Percentiles rank a stretch among this genome's conserved stretches.
Conservation (phyloP, 2,113 vertebrate genomes). For the Tinamus guttatus region DNA sequence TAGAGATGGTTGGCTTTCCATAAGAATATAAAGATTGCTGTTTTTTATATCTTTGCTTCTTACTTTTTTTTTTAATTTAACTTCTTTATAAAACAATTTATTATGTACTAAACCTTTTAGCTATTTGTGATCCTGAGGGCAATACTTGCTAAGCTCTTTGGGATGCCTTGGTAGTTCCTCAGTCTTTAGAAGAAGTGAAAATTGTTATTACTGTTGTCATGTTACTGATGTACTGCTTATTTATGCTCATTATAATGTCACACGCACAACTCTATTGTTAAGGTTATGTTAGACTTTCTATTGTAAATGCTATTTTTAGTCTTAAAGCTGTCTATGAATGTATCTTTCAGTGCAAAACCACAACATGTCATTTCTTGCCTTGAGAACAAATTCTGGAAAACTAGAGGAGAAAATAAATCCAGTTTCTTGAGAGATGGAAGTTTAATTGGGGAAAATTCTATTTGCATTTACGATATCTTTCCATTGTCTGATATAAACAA, state of each 20-base stretch:
- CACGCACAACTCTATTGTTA: neutral
- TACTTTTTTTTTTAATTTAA: neutral
- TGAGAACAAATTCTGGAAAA: neutral
- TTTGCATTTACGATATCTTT: neutral
- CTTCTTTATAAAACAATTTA: neutral
- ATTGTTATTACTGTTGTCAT: conserved; percentile 17
- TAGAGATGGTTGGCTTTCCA: neutral
- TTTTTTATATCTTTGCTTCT: neutral
- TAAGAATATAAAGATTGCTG: neutral
- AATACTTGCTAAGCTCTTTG: neutral
- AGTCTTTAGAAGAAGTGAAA: neutral
- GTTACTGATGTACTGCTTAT: neutral
- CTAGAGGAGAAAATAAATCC: neutral
- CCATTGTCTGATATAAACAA: neutral
- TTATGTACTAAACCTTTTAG: conserved; percentile 27
- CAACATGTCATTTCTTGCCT: neutral
- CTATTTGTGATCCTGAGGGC: neutral
- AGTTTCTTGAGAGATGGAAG: neutral
- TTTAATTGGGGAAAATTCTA: neutral
- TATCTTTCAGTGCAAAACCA: conserved; percentile 8
- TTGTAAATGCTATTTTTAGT: conserved; percentile 17
- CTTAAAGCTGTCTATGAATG: neutral
- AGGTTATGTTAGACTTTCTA: conserved; percentile 10
- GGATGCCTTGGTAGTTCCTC: neutral
- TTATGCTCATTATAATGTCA: conserved; percentile 18